phyloP scores from a whole-genome alignment of 1,140 invertebrate genomes.

The Zaprionus capensis region DNA sequence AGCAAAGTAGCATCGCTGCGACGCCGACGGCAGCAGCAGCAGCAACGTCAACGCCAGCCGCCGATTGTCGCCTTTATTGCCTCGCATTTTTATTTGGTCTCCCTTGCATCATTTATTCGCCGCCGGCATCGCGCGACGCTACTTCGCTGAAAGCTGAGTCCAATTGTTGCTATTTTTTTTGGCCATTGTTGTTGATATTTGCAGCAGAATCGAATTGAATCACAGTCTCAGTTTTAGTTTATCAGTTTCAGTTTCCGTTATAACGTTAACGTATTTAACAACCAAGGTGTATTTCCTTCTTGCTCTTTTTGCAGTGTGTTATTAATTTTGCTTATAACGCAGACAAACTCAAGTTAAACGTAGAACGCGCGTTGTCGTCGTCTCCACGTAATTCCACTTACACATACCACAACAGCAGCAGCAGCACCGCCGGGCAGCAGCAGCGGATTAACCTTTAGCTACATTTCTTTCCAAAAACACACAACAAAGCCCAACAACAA shows the following conservation, averaged over 20 bases:
- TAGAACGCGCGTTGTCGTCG: slow-evolving; percentile 62
- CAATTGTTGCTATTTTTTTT: slow-evolving; percentile 26
- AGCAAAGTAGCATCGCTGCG: slow-evolving; percentile 45
- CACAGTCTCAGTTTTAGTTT: slow-evolving; percentile 4
- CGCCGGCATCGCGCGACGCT: slow-evolving; percentile 49
- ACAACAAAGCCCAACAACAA: slow-evolving; percentile 64
- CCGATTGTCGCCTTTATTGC: slow-evolving; percentile 20
- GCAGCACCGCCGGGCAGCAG: slow-evolving; percentile 47
- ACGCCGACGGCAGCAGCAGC: slow-evolving; percentile 7
- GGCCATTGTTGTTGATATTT: not conserved
- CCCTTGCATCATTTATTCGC: slow-evolving; percentile 41
- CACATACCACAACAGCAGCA: slow-evolving; percentile 68
- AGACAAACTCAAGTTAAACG: slow-evolving; percentile 50
- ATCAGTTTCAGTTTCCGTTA: not conserved
- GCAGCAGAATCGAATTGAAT: not conserved
- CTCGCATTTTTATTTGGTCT: slow-evolving; percentile 19
- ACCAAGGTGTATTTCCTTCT: slow-evolving; percentile 36
- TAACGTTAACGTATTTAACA: slow-evolving; percentile 10
- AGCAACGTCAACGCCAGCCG: slow-evolving; percentile 15
- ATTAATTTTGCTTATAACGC: slow-evolving; percentile 42
- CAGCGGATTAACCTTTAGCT: slow-evolving; percentile 80
- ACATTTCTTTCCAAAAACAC: slow-evolving; percentile 71
- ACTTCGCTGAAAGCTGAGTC: slow-evolving; percentile 23
- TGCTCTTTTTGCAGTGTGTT: slow-evolving; percentile 56
- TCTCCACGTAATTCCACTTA: slow-evolving; percentile 73